Conservation (phyloP, 2,797 vertebrate genomes). For the Poecilia picta region DNA sequence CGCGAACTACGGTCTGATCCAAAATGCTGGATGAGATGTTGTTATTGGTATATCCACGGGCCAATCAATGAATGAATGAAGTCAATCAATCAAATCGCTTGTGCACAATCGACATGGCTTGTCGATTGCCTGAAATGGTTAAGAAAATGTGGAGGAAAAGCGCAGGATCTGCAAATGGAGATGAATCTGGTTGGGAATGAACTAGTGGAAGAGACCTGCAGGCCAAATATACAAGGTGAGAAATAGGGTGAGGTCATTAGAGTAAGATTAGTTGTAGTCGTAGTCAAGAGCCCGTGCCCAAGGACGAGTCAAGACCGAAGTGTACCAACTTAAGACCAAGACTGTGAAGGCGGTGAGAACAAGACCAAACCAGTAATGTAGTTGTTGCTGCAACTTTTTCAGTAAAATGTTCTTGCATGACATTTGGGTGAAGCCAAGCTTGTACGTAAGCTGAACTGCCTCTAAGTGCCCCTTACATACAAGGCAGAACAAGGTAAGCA, state of each 20-base stretch:
- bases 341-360: not conserved
- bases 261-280: not conserved
- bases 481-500: not conserved
- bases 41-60: not conserved
- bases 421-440: not conserved
- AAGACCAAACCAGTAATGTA: not conserved
- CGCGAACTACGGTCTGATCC: not conserved
- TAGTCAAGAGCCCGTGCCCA: not conserved
- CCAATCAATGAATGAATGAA: not conserved
- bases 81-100: not conserved
- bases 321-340: not conserved
- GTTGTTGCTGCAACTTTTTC: not conserved
- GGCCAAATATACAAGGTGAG: not conserved
- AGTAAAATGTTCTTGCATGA: not conserved
- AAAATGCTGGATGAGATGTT: not conserved
- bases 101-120: not conserved
- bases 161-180: not conserved
- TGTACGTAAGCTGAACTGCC: not conserved
- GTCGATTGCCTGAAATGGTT: not conserved
- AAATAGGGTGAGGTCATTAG: not conserved
- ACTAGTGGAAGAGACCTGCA: not conserved
- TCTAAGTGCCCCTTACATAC: not conserved
- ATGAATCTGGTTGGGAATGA: no score
- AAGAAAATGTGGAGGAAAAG: not conserved
- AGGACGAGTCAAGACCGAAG: not conserved